Percentiles rank a stretch among this genome's conserved stretches.
phyloP scores from a whole-genome alignment of 2,888 invertebrate species.

The Hirtodrosophila histrioides region DNA sequence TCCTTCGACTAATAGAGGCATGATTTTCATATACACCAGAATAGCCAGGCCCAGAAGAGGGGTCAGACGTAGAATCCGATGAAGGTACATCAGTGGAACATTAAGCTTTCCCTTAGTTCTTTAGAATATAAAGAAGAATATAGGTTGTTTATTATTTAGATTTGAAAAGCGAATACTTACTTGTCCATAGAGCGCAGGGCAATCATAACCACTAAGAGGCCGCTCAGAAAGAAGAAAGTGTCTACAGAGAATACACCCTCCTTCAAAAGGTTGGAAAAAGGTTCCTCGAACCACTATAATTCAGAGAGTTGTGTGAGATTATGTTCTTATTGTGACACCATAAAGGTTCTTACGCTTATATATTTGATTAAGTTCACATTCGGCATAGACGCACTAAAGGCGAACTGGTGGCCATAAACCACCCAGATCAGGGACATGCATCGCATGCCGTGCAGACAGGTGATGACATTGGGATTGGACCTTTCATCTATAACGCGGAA shows the following conservation, averaged over 20 bases:
- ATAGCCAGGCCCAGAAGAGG: conserved; percentile 85
- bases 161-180: conserved; percentile 20
- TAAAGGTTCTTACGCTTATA: not conserved
- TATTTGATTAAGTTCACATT: conserved; percentile 29
- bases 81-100: conserved; percentile 73
- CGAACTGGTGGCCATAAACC: conserved; percentile 76
- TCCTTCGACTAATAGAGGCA: conserved; percentile 84
- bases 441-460: conserved; percentile 83
- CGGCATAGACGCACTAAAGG: conserved; percentile 29
- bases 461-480: conserved; percentile 66
- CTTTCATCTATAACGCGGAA: conserved; percentile 37
- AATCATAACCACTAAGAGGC: conserved; percentile 84
- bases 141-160: no score
- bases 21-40: conserved; percentile 83
- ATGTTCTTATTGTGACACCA: conserved; percentile 12
- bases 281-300: conserved; percentile 43
- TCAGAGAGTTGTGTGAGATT: not conserved
- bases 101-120: conserved; percentile 66
- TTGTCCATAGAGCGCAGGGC: conserved; percentile 61
- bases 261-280: conserved; percentile 47
- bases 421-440: conserved; percentile 84
- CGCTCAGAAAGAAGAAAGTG: conserved; percentile 87
- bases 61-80: conserved; percentile 84
- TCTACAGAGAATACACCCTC: conserved; percentile 86
- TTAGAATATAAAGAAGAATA: not conserved